Percentiles rank a stretch among this genome's conserved stretches.
Evolutionary conservation across 53 echinoderm and acorn worm species (phyloP).

Genomic region (Hippasteria phrygiana): DNA sequence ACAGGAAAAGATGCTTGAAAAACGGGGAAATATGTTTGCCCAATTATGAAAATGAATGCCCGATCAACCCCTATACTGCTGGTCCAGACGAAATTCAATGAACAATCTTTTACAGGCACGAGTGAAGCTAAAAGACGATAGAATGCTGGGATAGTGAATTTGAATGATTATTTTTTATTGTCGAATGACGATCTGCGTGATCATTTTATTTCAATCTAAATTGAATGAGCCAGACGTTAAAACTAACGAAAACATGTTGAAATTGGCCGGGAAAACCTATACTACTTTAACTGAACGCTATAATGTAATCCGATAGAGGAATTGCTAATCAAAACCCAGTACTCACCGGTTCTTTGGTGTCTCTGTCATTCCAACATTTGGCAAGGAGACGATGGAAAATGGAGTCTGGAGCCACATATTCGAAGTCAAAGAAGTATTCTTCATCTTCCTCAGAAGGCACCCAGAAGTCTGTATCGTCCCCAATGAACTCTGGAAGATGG

Average conservation of each 20-base stretch:
- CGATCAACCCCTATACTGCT: too few species aligned
- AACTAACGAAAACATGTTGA: too few species aligned
- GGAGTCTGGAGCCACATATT: not conserved
- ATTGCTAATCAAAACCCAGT: not conserved
- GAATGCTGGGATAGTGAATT: too few species aligned
- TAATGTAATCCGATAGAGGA: not conserved
- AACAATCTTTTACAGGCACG: too few species aligned
- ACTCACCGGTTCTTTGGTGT: not conserved
- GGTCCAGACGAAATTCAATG: too few species aligned
- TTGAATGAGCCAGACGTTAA: too few species aligned
- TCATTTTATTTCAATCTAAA: too few species aligned
- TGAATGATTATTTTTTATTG: too few species aligned
- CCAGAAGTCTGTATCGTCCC: slow-evolving; percentile 1
- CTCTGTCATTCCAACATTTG: not conserved
- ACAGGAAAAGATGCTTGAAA: too few species aligned
- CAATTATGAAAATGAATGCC: not conserved
- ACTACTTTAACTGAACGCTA: not conserved
- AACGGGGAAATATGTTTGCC: not conserved
- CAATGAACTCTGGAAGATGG: slow-evolving; percentile 12
- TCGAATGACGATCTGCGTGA: too few species aligned
- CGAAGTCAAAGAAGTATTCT: slow-evolving; percentile 33
- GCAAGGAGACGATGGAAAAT: slow-evolving; percentile 31
- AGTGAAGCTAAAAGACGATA: too few species aligned
- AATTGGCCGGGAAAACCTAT: too few species aligned
- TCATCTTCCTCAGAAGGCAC: not conserved